Conservation (phyloP, 2,113 vertebrate genomes). For the Chascanopsetta lugubris region DNA sequence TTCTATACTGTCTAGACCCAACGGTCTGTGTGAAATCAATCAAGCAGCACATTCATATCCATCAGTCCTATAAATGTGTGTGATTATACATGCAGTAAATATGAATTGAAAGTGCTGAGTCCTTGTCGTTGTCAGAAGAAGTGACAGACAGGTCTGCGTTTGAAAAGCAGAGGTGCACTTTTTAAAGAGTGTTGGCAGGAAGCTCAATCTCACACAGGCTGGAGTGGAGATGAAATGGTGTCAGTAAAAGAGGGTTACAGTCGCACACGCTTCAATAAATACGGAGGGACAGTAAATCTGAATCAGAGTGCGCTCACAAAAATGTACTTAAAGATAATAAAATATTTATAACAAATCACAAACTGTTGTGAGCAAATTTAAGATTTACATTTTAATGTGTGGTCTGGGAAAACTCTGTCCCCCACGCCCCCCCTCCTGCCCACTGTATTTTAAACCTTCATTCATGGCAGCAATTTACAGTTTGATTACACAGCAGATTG, state of each 20-base stretch:
- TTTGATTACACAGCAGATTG: conserved; percentile 1
- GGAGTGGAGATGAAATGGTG: neutral
- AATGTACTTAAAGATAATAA: neutral
- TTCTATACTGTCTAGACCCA: no score
- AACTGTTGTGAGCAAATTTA: neutral
- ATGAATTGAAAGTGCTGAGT: no score
- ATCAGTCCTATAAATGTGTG: no score
- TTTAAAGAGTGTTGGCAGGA: no score
- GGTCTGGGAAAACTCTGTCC: neutral
- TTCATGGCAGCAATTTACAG: neutral
- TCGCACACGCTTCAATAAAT: neutral
- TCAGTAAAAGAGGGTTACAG: neutral
- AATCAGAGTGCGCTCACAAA: neutral
- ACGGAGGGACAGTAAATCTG: neutral
- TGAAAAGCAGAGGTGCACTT: no score
- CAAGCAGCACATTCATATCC: neutral
- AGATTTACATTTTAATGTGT: neutral
- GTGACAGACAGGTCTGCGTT: no score
- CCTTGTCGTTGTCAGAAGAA: no score
- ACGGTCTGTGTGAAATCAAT: neutral
- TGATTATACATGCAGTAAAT: no score
- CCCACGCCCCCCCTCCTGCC: neutral
- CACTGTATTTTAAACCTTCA: neutral
- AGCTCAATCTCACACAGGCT: no score
- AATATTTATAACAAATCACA: neutral